Evolutionary conservation across 2,888 invertebrate genomes (phyloP), one percentile per base, ranked within the genome.

Genomic region (Orchestes rusci): DNA sequence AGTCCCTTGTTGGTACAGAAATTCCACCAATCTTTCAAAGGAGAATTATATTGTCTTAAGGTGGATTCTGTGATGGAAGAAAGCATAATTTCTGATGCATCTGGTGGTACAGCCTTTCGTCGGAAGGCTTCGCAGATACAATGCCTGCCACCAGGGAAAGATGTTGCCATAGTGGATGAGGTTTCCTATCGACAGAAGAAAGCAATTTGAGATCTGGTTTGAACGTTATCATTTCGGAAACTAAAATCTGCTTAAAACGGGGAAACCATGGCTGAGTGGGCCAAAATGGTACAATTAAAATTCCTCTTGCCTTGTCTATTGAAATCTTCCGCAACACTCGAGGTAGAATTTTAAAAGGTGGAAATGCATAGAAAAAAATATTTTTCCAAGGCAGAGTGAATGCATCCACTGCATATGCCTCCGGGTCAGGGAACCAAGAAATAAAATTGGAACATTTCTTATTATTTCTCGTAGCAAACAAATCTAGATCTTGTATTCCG

Each of bases 251-350:
- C 3, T 4, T 32, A 19, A 43, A 46, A 19, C 29, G 3, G 42
- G 43, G 7, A n/a, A 15, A 49, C 42, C 42, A 42, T 10, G 42
- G 38, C 17, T 46, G 42, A 16, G 33, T 17, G 4, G 23, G 27
- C 45, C 46, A 46, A 12, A 33, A 23, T 3, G 41, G 46, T 10
- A 42, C 31, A 2, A 46, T 38, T n/a, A 46, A 20, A 27, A 46
- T 43, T n/a, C 42, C 45, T 12, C 10, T 19, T 12, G 45, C 45
- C 13, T 39, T 40, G 12, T 50, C 47, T 13, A 27, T 23, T 5
- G 28, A 35, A 10, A 41, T 43, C 32, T 50, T 50, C 18, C 19
- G 12, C 19, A 42, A 16, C 13, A 34, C 23, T 16, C 16, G 17
- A 19, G 20, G 27, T 4, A 44, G 12, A 5, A 44, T 4, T 2